phyloP scores from a whole-genome alignment of 2,113 vertebrate species.

The Amblyopsis rosae region DNA sequence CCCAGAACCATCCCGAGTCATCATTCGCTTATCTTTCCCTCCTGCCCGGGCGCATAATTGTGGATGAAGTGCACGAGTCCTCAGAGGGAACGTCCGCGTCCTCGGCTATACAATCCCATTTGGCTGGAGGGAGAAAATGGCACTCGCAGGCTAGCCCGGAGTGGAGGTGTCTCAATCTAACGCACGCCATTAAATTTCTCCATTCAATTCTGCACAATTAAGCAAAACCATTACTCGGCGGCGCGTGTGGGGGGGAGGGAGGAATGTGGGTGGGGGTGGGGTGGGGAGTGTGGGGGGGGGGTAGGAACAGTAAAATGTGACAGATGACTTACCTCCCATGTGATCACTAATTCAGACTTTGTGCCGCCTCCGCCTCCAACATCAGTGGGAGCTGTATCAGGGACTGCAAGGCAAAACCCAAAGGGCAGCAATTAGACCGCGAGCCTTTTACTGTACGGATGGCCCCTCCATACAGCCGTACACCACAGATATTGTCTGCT shows the following conservation, averaged over 20 bases:
- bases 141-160: conserved; percentile 42
- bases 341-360: conserved; percentile 95
- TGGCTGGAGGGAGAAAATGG: conserved; percentile 54
- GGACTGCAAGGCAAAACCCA: conserved; percentile 79
- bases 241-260: not conserved
- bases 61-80: conserved; percentile 45
- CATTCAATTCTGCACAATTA: conserved; percentile 80
- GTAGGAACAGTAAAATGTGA: conserved; percentile 72
- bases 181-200: conserved; percentile 68
- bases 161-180: conserved; percentile 43
- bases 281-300: not conserved
- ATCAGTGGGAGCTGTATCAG: conserved; percentile 90
- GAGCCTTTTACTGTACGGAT: conserved; percentile 39
- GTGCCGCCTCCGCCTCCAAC: conserved; percentile 94
- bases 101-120: conserved; percentile 43
- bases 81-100: conserved; percentile 47
- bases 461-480: conserved; percentile 29
- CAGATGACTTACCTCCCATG: conserved; percentile 95
- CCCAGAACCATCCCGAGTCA: conserved; percentile 21
- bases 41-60: conserved; percentile 39
- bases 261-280: not conserved
- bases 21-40: conserved; percentile 32
- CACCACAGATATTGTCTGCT: conserved; percentile 27
- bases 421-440: conserved; percentile 59
- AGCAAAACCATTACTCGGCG: conserved; percentile 70